phyloP scores from a whole-genome alignment of 2,888 invertebrate species.

The Rhagophthalmus giganteus region DNA sequence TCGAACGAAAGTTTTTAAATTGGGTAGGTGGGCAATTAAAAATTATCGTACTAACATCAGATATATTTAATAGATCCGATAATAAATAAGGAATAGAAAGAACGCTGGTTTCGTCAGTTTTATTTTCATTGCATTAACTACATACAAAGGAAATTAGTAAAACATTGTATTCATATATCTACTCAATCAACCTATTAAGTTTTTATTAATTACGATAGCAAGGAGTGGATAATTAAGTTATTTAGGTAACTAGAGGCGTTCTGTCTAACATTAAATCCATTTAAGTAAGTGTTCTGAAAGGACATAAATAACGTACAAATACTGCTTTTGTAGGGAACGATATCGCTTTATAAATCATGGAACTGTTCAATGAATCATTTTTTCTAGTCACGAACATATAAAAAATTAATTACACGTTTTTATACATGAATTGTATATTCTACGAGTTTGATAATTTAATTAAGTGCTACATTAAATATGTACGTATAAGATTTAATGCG shows the following conservation, averaged over 20 bases:
- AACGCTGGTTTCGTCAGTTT: too few species aligned
- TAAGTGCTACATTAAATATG: not conserved
- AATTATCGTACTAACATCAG: too few species aligned
- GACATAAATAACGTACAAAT: not conserved
- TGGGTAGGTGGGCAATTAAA: too few species aligned
- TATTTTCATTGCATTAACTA: too few species aligned
- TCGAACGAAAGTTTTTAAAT: too few species aligned
- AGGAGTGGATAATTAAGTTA: not conserved
- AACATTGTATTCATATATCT: too few species aligned
- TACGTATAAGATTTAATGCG: not conserved
- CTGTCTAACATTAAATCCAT: not conserved
- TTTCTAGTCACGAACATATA: conserved; percentile 22
- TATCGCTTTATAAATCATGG: conserved; percentile 17
- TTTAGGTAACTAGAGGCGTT: not conserved
- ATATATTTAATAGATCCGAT: too few species aligned
- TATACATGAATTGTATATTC: not conserved
- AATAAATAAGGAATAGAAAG: too few species aligned
- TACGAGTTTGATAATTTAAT: not conserved
- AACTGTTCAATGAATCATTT: conserved; percentile 20
- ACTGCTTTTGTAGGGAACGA: not conserved
- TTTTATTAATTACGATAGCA: too few species aligned
- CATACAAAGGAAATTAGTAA: too few species aligned
- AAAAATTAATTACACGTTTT: conserved; percentile 21
- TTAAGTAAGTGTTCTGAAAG: not conserved
- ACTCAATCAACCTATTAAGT: too few species aligned